Base-by-base conservation (phyloP, 2,797 vertebrate species). In the Gambusia yucatana region DNA sequence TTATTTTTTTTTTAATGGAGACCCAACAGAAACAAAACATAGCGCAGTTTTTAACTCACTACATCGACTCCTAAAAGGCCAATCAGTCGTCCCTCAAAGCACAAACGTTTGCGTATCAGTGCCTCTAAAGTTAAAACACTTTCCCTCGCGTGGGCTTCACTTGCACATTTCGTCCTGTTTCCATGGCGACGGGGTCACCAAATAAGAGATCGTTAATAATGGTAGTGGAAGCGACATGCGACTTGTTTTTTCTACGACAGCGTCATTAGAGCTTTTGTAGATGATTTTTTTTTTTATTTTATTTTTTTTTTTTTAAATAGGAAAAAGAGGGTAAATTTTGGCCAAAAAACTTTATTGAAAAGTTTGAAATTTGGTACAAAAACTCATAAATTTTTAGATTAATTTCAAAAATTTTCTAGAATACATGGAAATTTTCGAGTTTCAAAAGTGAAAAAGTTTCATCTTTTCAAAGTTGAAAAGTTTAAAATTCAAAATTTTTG, bases 31-130 rank as follows among this genome's bases (percentile, higher is more conserved):
- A 70, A 80, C 81, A 75, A 20, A 89, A 84, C 77, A 84, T 78
- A 59, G 81, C 76, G 4, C 81, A 80, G 82, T 39, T 67, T 83
- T 70, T 39, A 25, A 61, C 83, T 87, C 80, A 50, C 71, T 10
- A 25, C 57, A 16, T 87, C 59, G 13, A 50, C 4, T 13, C 79
- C 63, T 16, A 6, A 73, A 61, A 73, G 57, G 57, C 81, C 78
- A 87, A 87, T 90, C 84, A 82, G 69, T 84, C 78, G 9, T 80
- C 79, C 85, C 76, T 88, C 75, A 82, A 94, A 94, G 93, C 93
- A 94, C 93, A 94, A 92, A 86, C 78, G 80, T 91, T 91, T 87
- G 80, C 76, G 84, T 80, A 74, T 43, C 84, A 84, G 89, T 92
- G 92, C 91, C 91, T 92, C 90, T 63, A 75, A 89, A 85, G 78